These are phyloP conservation scores for Amazona vittata DNA, from an alignment of 2,113 vertebrate species.

Conservation along the genomic window DNA sequence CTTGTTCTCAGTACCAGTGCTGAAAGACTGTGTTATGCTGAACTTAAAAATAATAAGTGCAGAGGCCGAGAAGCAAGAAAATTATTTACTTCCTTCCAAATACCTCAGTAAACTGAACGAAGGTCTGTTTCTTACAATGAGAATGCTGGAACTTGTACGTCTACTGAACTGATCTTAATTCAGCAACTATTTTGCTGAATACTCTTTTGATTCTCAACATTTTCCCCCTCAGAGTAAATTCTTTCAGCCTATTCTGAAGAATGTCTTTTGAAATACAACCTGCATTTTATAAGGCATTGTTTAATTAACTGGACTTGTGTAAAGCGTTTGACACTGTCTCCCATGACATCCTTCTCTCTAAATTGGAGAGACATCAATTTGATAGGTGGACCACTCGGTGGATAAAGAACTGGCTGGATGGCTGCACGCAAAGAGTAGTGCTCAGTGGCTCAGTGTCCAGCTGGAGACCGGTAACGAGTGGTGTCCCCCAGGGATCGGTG, in stretches of 20 bases:
- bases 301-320: no score
- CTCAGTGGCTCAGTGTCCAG: no score
- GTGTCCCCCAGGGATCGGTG: no score
- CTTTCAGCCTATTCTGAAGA: neutral
- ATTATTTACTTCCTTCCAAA: accelerated
- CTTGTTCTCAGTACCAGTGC: neutral
- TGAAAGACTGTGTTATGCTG: neutral
- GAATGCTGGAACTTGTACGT: neutral
- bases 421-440: no score
- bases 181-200: neutral
- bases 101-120: accelerated
- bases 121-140: neutral
- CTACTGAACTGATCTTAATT: neutral
- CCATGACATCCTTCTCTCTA: no score
- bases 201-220: neutral
- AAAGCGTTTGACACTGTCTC: no score
- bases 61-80: neutral
- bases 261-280: neutral
- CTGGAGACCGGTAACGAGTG: no score
- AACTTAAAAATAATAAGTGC: neutral
- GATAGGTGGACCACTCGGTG: no score
- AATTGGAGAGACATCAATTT: no score
- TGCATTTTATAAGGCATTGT: neutral
- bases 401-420: no score
- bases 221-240: neutral